Percentiles rank a stretch among this genome's conserved stretches.
phyloP scores from a whole-genome alignment of 2,113 vertebrate species.

The Bufo gargarizans region DNA sequence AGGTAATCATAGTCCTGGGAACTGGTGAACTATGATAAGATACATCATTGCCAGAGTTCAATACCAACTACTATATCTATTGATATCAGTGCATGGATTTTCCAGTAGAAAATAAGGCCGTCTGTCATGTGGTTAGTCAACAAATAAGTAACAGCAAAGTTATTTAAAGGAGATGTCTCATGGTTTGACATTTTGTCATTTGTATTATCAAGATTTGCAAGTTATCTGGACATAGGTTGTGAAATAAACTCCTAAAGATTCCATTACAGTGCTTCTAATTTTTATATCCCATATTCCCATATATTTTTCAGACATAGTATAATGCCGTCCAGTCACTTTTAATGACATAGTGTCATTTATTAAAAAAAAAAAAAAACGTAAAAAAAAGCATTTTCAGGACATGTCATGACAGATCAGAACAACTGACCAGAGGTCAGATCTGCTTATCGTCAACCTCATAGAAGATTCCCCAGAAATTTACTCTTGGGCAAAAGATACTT shows the following conservation, averaged over 20 bases:
- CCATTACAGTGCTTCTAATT: not conserved
- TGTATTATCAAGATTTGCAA: not conserved
- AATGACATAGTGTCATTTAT: not conserved
- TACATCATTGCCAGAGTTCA: conserved; percentile 22
- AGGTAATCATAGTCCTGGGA: conserved; percentile 29
- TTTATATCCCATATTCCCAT: not conserved
- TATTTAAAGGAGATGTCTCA: not conserved
- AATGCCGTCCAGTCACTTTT: not conserved
- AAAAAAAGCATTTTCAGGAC: not conserved
- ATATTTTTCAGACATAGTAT: not conserved
- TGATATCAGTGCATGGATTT: not conserved
- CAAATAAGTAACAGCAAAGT: not conserved
- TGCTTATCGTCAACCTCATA: not conserved
- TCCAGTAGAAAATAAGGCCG: not conserved
- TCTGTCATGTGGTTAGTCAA: not conserved
- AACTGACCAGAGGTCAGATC: not conserved
- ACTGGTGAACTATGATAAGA: conserved; percentile 41
- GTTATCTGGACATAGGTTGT: not conserved
- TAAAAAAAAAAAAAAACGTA: not conserved
- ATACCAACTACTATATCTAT: conserved; percentile 1
- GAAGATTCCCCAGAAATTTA: not conserved
- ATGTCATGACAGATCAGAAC: not conserved
- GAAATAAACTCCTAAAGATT: not conserved
- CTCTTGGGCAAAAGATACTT: not conserved
- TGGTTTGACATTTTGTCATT: not conserved